Conservation (phyloP, 2,113 vertebrate species). For the Siniperca knerii region DNA sequence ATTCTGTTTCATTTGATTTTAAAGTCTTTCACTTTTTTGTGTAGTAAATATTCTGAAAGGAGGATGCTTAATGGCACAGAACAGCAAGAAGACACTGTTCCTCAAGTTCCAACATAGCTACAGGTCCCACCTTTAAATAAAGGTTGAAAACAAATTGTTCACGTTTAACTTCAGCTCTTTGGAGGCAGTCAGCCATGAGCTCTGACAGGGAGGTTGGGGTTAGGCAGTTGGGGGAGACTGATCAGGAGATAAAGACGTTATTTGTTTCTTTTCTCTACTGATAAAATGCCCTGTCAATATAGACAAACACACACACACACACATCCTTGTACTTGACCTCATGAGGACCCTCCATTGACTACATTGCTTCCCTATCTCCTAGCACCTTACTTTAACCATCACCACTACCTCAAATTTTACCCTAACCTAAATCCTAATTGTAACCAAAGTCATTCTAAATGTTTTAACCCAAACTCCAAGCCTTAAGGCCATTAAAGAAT, state of each 20-base stretch:
- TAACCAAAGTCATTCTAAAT: not conserved
- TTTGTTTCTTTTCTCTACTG: slow-evolving; percentile 60
- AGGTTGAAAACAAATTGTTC: not conserved
- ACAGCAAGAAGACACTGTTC: not conserved
- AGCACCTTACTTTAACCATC: slow-evolving; percentile 1
- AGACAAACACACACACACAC: slow-evolving; percentile 22
- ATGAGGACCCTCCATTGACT: slow-evolving; percentile 4
- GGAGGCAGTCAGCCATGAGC: slow-evolving; percentile 68
- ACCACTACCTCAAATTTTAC: not conserved
- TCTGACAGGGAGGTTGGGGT: slow-evolving; percentile 58
- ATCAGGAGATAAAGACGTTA: slow-evolving; percentile 70
- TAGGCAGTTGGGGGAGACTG: slow-evolving; percentile 40
- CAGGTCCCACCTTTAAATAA: slow-evolving; percentile 6
- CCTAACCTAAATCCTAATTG: not conserved
- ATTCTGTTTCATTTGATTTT: not conserved
- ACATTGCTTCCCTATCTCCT: slow-evolving; percentile 17
- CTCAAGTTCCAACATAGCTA: not conserved
- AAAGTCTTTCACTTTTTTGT: not conserved
- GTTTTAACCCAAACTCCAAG: not conserved
- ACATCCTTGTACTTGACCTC: not conserved
- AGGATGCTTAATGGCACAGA: not conserved
- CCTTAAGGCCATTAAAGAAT: not conserved
- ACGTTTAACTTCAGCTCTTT: slow-evolving; percentile 40
- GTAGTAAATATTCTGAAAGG: not conserved
- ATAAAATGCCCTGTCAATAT: slow-evolving; percentile 51